Percentiles rank a stretch among this genome's conserved stretches.
phyloP scores from a whole-genome alignment of 2,113 vertebrate genomes.

The Pao palembangensis region DNA sequence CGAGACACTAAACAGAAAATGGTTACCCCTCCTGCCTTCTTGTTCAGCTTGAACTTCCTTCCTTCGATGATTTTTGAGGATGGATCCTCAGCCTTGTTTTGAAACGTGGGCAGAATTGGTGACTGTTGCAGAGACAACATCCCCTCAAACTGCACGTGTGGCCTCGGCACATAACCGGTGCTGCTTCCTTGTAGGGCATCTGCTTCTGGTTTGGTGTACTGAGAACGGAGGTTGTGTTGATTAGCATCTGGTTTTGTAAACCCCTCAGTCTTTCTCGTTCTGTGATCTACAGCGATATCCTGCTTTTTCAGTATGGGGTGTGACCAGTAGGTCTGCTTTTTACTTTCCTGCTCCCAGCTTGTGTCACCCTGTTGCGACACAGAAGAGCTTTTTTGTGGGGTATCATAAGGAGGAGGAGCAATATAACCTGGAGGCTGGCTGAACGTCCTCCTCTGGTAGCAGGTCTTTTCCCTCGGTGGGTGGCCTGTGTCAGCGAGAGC shows the following conservation, averaged over 20 bases:
- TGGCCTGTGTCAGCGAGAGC: slow-evolving; percentile 18
- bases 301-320: slow-evolving; percentile 34
- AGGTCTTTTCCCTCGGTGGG: slow-evolving; percentile 42
- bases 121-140: slow-evolving; percentile 16
- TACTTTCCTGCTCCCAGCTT: slow-evolving; percentile 31
- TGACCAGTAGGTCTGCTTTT: slow-evolving; percentile 34
- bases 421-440: slow-evolving; percentile 82
- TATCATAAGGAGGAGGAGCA: slow-evolving; percentile 82
- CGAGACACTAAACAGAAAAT: slow-evolving; percentile 77
- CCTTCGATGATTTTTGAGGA: slow-evolving; percentile 51
- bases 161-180: slow-evolving; percentile 15
- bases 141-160: background rate
- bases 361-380: slow-evolving; percentile 20
- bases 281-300: slow-evolving; percentile 22
- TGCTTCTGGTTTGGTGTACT: slow-evolving; percentile 47
- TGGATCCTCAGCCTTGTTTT: slow-evolving; percentile 14
- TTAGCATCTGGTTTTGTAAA: slow-evolving; percentile 25
- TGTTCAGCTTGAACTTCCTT: slow-evolving; percentile 54
- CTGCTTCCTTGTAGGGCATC: slow-evolving; percentile 41
- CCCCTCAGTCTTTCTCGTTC: slow-evolving; percentile 13
- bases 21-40: slow-evolving; percentile 63
- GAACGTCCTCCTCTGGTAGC: slow-evolving; percentile 46
- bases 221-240: slow-evolving; percentile 35
- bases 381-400: slow-evolving; percentile 65
- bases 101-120: slow-evolving; percentile 13